phyloP scores from a whole-genome alignment of 1,140 invertebrate species.

The Brachystomella parvula region DNA sequence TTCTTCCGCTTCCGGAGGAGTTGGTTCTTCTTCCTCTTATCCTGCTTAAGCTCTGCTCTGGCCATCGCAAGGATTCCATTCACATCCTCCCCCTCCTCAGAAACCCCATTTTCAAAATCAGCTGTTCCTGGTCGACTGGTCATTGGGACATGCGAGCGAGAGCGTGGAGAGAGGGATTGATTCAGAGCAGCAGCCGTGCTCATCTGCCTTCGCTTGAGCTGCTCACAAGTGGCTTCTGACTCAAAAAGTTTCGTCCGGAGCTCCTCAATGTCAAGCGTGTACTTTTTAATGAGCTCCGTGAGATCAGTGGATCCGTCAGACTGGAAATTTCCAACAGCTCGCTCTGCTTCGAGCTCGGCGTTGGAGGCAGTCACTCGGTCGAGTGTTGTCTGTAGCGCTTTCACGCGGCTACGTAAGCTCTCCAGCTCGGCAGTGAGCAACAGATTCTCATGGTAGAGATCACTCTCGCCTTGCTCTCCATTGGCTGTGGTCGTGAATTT shows the following conservation, averaged over 20 bases:
- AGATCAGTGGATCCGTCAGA: constrained; percentile 3
- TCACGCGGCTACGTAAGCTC: constrained; percentile 42
- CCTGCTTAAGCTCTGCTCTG: no score
- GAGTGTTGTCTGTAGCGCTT: constrained; percentile 90
- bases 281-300: constrained; percentile 59
- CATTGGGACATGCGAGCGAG: neutral
- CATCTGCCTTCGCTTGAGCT: constrained; percentile 5
- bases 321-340: constrained; percentile 46
- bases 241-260: constrained; percentile 77
- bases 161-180: neutral
- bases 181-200: neutral
- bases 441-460: constrained; percentile 93
- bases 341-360: constrained; percentile 68
- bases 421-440: constrained; percentile 71
- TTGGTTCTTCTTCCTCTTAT: no score
- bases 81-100: constrained; percentile 20
- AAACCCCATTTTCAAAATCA: constrained; percentile 16
- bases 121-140: neutral
- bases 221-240: constrained; percentile 51
- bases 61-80: neutral
- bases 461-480: constrained; percentile 77
- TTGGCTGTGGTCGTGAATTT: constrained; percentile 68
- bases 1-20: constrained; percentile 49
- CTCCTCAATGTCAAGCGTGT: constrained; percentile 86
- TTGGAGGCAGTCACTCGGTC: constrained; percentile 73